phyloP scores from a whole-genome alignment of 2,113 vertebrate species.

The Cariama cristata region DNA sequence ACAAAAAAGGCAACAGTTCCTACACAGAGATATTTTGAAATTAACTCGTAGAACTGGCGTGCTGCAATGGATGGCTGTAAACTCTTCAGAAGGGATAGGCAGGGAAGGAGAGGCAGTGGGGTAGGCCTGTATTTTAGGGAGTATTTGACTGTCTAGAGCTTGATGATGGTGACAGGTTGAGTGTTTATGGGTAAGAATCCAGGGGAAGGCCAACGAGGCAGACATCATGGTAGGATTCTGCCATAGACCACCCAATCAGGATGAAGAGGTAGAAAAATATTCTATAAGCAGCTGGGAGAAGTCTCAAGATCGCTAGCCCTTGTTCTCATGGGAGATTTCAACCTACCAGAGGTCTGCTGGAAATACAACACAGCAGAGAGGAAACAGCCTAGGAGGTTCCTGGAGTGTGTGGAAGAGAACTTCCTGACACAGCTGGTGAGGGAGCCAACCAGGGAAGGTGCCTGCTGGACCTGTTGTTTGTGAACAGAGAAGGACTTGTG shows the following conservation, averaged over 20 bases:
- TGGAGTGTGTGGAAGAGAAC: not conserved
- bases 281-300: not conserved
- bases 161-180: not conserved
- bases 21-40: not conserved
- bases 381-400: not conserved
- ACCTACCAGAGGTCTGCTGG: not conserved
- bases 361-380: not conserved
- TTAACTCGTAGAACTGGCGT: not conserved
- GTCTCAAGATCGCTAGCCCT: not conserved
- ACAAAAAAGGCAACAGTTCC: not conserved
- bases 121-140: not conserved
- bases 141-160: not conserved
- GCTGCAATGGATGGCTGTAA: not conserved
- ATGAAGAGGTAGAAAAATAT: not conserved
- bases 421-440: not conserved
- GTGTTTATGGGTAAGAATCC: not conserved
- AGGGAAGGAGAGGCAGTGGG: not conserved
- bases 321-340: not conserved
- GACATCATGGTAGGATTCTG: not conserved
- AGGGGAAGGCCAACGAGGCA: not conserved
- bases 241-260: not conserved
- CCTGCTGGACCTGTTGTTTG: not conserved
- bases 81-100: not conserved
- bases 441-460: not conserved
- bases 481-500: not conserved